Evolutionary conservation across 2,888 invertebrate species (phyloP).

Genomic region (Calliscelio sp.): DNA sequence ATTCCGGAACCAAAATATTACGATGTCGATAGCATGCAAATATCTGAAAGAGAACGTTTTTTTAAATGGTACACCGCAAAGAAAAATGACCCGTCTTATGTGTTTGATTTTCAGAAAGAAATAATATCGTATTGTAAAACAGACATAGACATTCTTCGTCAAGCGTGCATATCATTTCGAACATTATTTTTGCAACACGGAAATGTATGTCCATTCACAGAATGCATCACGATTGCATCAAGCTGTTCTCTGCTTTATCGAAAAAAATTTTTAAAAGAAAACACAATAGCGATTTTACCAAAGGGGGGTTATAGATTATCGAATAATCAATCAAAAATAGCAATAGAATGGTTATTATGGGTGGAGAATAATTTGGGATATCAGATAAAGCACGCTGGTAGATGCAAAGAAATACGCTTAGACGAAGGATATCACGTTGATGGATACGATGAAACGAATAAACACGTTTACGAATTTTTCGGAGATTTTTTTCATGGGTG

Average conservation of each 20-base stretch:
- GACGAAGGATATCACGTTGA: neutral
- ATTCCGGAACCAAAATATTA: slow-evolving; percentile 46
- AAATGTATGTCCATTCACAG: slow-evolving; percentile 70
- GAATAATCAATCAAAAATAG: slow-evolving; percentile 13
- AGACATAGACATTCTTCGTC: slow-evolving; percentile 71
- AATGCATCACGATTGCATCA: slow-evolving; percentile 69
- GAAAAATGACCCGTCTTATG: neutral
- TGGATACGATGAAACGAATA: neutral
- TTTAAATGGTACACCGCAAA: slow-evolving; percentile 56
- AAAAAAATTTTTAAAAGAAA: slow-evolving; percentile 15
- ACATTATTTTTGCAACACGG: slow-evolving; percentile 63
- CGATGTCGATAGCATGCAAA: slow-evolving; percentile 42
- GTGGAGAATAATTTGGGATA: neutral
- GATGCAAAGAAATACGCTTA: neutral
- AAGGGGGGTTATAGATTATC: slow-evolving; percentile 1
- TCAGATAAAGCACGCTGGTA: neutral
- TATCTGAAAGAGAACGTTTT: slow-evolving; percentile 46
- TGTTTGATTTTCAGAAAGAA: slow-evolving; percentile 72
- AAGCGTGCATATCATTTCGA: slow-evolving; percentile 70
- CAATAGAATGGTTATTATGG: slow-evolving; percentile 3
- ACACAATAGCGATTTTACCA: slow-evolving; percentile 17
- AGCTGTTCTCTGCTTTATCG: slow-evolving; percentile 45
- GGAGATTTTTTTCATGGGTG: neutral
- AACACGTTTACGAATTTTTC: neutral
- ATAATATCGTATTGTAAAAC: slow-evolving; percentile 68